Base-by-base conservation (phyloP, 2,888 invertebrate genomes). In the Leucania comma region DNA sequence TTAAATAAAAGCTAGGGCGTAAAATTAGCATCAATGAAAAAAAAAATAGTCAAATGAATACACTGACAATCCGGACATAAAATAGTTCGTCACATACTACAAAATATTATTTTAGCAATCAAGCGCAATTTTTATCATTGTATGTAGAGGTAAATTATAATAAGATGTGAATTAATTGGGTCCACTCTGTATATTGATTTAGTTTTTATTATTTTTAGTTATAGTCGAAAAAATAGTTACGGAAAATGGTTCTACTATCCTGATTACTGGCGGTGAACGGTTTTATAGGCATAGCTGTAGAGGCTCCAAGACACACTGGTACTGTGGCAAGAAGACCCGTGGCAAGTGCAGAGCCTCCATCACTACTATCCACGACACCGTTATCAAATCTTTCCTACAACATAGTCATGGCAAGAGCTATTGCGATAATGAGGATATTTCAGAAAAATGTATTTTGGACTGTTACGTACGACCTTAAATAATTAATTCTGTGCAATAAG, bases 341-440 rank as follows among this genome's bases (percentile, higher is more conserved):
- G 20, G 26, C 29, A 75, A 42, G 61, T 75, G 76, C 53, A 75
- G 14, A 48, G 74, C 76, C 1, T 46, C 68, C 10, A 75, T 75
- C 24, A 75, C 75, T 2, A 75, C 75, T 10, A 12, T 53, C 2
- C 57, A 48, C 0, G 74, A 75, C 29, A 50, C 22, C 12, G 62
- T 75, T 5, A 10, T 60, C 24, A 73, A 29, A 32, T 38, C 57
- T 10, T 67, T 32, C 35, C 14, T 73, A 2, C 22, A 56, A 22
- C 73, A 73, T 9, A 73, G 56, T 17, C 73, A 73, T 35, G 46
- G 32, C 1, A 20, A 3, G 5, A 3, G 48, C 10, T 29, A 4
- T 29, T 5, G 6, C 32, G 56, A 56, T 56, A 32, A 26, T 6
- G 12, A 24, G 10, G 29, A 38, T n/a, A n/a, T 48, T 38, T 1